Evolutionary conservation across 2,888 invertebrate genomes (phyloP).

Genomic region (Pterostichus madidus): DNA sequence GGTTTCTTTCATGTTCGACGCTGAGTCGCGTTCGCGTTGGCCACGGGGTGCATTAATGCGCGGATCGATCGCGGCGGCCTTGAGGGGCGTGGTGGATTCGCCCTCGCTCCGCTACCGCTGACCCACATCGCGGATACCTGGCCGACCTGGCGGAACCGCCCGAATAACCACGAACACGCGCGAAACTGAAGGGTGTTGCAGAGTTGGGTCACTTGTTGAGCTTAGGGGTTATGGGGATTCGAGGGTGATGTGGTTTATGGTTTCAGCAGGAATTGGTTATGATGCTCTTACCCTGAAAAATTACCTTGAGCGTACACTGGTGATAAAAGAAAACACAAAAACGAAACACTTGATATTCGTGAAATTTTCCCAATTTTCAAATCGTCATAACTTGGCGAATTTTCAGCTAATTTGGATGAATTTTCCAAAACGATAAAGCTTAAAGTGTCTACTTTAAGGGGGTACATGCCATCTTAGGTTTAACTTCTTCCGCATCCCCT

Average conservation of each 20-base stretch:
- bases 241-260: background rate
- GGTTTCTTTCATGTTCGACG: background rate
- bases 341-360: no score
- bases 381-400: no score
- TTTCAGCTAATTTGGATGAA: no score
- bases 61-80: slow-evolving; percentile 39
- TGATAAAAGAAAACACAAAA: no score
- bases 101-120: slow-evolving; percentile 19
- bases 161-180: background rate
- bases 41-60: slow-evolving; percentile 10
- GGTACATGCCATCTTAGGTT: no score
- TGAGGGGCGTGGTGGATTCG: slow-evolving; percentile 29
- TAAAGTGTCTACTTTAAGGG: no score
- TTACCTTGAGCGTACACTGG: no score
- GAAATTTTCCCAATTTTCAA: no score
- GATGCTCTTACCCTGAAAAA: no score
- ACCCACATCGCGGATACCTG: slow-evolving; percentile 42
- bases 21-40: background rate
- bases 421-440: no score
- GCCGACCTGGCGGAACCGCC: slow-evolving; percentile 1
- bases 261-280: no score
- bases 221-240: background rate
- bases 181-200: background rate
- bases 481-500: no score
- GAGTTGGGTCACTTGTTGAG: slow-evolving; percentile 31